These are phyloP conservation scores for Clamator glandarius DNA, from an alignment of 2,797 vertebrate genomes.

Conservation along the genomic window DNA sequence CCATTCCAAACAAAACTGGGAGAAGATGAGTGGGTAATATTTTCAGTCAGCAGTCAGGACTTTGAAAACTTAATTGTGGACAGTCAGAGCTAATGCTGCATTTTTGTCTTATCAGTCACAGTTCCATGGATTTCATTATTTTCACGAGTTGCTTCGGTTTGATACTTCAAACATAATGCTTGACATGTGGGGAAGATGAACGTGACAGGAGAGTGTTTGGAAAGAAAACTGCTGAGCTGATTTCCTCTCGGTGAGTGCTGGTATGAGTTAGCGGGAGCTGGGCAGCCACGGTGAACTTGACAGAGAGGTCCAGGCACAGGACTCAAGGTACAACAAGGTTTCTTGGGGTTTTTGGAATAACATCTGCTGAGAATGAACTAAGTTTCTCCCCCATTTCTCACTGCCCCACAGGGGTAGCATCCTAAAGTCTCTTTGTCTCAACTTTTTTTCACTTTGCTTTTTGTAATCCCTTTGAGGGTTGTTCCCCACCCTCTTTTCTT, in stretches of 20 bases:
- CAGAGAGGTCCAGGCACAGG: neutral
- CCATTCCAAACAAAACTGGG: slow-evolving; percentile 69
- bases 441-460: neutral
- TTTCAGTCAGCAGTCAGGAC: slow-evolving; percentile 69
- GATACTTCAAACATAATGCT: neutral
- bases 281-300: neutral
- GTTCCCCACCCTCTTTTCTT: neutral
- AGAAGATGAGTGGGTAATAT: slow-evolving; percentile 66
- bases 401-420: neutral
- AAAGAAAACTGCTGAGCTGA: neutral
- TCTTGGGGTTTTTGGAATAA: neutral
- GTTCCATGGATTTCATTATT: neutral
- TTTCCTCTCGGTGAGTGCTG: neutral
- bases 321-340: neutral
- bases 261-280: neutral
- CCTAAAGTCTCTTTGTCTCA: neutral
- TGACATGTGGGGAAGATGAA: neutral
- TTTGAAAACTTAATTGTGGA: slow-evolving; percentile 69
- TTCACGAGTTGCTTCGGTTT: neutral
- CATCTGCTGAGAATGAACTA: neutral
- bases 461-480: neutral
- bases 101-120: slow-evolving; percentile 25
- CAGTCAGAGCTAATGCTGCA: slow-evolving; percentile 31
- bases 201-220: neutral
- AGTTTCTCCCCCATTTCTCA: neutral